phyloP scores from a whole-genome alignment of 2,797 vertebrate genomes.

The Thunnus albacares region DNA sequence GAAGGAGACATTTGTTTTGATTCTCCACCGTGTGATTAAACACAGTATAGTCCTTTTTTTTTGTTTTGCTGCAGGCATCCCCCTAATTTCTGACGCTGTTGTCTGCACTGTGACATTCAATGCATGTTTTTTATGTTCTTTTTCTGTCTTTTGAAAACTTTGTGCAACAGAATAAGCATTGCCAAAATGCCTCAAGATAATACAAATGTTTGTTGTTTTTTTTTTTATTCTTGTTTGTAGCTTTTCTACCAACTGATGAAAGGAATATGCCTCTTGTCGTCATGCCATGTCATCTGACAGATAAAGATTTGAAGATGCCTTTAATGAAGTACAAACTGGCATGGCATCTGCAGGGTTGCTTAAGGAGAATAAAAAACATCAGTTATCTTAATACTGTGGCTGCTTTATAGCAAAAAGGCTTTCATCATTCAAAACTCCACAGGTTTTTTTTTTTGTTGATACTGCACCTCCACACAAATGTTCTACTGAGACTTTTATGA shows the following conservation, averaged over 20 bases:
- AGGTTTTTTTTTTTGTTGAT: not conserved
- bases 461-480: not conserved
- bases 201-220: not conserved
- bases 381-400: not conserved
- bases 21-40: not conserved
- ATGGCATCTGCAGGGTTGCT: not conserved
- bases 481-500: not conserved
- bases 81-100: not conserved
- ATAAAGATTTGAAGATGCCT: not conserved
- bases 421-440: not conserved
- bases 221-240: not conserved
- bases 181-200: not conserved
- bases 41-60: not conserved
- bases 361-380: not conserved
- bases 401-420: not conserved
- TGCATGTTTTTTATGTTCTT: not conserved
- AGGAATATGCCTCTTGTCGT: not conserved
- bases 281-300: not conserved
- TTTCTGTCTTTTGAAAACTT: not conserved
- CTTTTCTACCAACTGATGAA: not conserved
- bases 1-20: not conserved
- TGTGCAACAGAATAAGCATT: not conserved
- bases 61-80: not conserved
- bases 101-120: not conserved
- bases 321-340: not conserved